Evolutionary conservation across 2,113 vertebrate species (phyloP), one percentile per base, ranked within the genome.

Genomic region (Lamprotornis superbus): DNA sequence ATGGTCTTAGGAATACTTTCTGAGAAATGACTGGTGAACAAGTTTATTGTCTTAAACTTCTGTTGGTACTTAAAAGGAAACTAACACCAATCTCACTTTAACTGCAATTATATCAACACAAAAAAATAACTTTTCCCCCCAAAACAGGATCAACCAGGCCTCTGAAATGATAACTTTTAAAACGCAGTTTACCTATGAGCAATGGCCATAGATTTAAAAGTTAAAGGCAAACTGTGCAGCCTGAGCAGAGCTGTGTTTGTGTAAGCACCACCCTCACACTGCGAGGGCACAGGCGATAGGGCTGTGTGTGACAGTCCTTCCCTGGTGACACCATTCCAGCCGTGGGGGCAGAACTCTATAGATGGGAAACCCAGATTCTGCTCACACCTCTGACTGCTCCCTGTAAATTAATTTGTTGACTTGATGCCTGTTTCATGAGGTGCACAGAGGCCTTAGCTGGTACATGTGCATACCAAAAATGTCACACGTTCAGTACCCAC

Each of bases 391-490:
- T 19, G 67, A 5, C 75, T 80, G 71, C 70, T 91, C 55, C 75
- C 85, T 47, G 71, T 81, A 83, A 88, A 93, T 94, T 94, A 77
- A 86, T 96, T 95, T 93, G 92, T 92, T 96, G 93, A 78, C 88
- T 90, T 5, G 85, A 56, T 96, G 87, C 83, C 90, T 92, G 60
- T 86, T 97, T 94, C 87, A 95, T 1, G 83, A 94, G 93, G 92
- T 96, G 83, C 0, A 1, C 3, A 86, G 87, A 63, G 85, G 85
- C 94, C 60, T 49, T 15, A 27, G 88, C 83, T 86, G 92, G 90
- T 49, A 46, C 93, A 75, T 9, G 65, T 69, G 67, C 89, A 79
- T 30, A 60, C 87, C 90, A 80, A 93, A 83, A 93, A 71, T 56
- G 63, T 83, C 88, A 81, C 93, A 92, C 5, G 0, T 67, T 64